These are phyloP conservation scores for Boleophthalmus pectinirostris DNA, from an alignment of 2,113 vertebrate genomes.

Conservation along the genomic window DNA sequence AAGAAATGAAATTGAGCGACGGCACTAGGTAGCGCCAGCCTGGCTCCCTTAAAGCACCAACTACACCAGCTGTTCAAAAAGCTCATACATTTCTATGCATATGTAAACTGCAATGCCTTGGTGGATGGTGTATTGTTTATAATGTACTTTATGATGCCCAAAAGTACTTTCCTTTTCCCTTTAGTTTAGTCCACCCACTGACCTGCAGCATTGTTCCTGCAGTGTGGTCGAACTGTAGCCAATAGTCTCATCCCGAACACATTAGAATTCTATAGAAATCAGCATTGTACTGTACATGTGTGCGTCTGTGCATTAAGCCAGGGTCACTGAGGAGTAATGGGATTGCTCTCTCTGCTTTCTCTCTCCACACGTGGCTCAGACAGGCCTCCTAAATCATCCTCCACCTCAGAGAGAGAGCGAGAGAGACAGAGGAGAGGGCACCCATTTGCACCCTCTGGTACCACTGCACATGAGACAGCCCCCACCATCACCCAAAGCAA, in stretches of 20 bases:
- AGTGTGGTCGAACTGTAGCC: constrained; percentile 27
- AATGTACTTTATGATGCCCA: neutral
- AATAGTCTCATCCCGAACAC: constrained; percentile 19
- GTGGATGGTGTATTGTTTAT: neutral
- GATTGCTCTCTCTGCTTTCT: constrained; percentile 56
- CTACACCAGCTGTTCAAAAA: too few species aligned
- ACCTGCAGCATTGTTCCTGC: constrained; percentile 13
- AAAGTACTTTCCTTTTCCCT: neutral
- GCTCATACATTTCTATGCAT: too few species aligned
- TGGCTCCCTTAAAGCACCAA: too few species aligned
- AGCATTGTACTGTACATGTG: neutral
- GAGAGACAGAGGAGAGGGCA: constrained; percentile 62
- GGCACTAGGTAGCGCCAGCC: too few species aligned
- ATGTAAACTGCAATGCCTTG: neutral
- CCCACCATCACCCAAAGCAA: neutral
- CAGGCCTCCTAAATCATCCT: constrained; percentile 69
- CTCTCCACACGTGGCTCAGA: constrained; percentile 55
- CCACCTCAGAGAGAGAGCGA: constrained; percentile 56
- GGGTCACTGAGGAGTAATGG: constrained; percentile 69
- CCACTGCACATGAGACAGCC: neutral
- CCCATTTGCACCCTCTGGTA: constrained; percentile 28
- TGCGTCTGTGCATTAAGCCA: constrained; percentile 29
- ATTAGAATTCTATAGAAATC: constrained; percentile 8
- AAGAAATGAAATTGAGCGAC: too few species aligned
- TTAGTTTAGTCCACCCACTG: neutral